phyloP scores from a whole-genome alignment of 2,888 invertebrate genomes.

The Harpalus rubripes region DNA sequence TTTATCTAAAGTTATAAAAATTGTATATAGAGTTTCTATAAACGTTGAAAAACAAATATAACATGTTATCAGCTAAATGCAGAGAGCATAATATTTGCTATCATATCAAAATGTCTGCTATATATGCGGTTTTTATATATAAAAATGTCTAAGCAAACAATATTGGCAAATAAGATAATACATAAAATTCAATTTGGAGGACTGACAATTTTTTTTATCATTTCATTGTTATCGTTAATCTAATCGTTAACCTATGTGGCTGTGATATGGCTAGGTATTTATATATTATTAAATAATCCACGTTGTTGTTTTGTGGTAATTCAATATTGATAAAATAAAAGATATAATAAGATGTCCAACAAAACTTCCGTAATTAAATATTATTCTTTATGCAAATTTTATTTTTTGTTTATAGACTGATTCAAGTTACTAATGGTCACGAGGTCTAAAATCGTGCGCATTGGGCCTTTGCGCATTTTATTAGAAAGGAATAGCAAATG shows the following conservation, averaged over 20 bases:
- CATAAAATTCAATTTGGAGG: not conserved
- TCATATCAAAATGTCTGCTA: conserved; percentile 21
- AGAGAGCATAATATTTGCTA: conserved; percentile 24
- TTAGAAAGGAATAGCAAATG: conserved; percentile 46
- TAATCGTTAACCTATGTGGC: not conserved
- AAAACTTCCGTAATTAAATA: conserved; percentile 56
- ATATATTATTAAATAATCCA: not conserved
- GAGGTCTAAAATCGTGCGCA: conserved; percentile 52
- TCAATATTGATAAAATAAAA: not conserved
- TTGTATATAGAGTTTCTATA: not conserved
- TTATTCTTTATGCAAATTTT: conserved; percentile 49
- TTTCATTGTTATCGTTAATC: not conserved
- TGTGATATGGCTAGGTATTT: not conserved
- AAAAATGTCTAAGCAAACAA: not conserved
- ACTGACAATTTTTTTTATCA: not conserved
- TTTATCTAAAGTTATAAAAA: conserved; percentile 7
- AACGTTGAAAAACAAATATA: conserved; percentile 27
- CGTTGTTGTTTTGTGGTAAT: not conserved
- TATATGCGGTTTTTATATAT: not conserved
- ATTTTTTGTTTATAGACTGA: conserved; percentile 55
- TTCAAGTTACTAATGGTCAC: conserved; percentile 63
- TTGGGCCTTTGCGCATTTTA: conserved; percentile 34
- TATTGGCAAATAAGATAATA: conserved; percentile 1
- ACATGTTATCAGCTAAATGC: conserved; percentile 12
- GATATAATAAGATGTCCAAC: not conserved